Base-by-base conservation (phyloP, 53 echinoderm and acorn worm genomes). In the Arbacia lixula region DNA sequence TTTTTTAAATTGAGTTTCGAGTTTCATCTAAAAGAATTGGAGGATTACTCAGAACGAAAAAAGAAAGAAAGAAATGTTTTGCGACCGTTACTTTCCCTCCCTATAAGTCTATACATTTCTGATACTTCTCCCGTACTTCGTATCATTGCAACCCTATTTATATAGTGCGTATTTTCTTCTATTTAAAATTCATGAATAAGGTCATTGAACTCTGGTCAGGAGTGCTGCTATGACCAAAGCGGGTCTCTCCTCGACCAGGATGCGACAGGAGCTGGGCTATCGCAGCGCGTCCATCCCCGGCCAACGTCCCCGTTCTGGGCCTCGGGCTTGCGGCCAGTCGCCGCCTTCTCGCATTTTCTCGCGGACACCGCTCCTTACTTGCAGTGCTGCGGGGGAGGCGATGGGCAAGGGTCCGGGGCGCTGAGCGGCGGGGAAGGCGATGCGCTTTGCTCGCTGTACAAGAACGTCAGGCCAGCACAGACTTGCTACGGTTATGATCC, bases 291-390 rank as follows among this genome's bases (percentile, higher is more conserved):
- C 35, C 91, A 91, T 25, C 53, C 77, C 34, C 91, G 86, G 12
- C 89, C 85, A 19, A 33, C 6, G 26, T 61, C 64, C 37, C 62
- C 82, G 30, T 31, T 5, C 27, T n/a, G 28, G 63, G 17, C 19
- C 12, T 19, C 62, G 28, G 51, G 82, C 30, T 43, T 32, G n/a
- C 63, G 82, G 26, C 62, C 42, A 27, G 65, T 81, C 28, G 91
- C 94, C 0, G 85, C 60, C 63, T 36, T 94, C 60, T 94, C 94
- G 8, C 88, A 94, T 35, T 94, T 74, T 42, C 66, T 91, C 0
- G 54, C 73, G 22, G 94, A 94, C 63, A 71, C 78, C n/a, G 54
- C 91, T 29, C 94, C 94, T 11, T 94, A 89, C 91, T 84, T 87
- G 55, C 94, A 94, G 41, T 94, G 94, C 79, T 94, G 94, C 76